Conservation (phyloP, 2,797 vertebrate genomes). For the Parotocinclus haroldoi region DNA sequence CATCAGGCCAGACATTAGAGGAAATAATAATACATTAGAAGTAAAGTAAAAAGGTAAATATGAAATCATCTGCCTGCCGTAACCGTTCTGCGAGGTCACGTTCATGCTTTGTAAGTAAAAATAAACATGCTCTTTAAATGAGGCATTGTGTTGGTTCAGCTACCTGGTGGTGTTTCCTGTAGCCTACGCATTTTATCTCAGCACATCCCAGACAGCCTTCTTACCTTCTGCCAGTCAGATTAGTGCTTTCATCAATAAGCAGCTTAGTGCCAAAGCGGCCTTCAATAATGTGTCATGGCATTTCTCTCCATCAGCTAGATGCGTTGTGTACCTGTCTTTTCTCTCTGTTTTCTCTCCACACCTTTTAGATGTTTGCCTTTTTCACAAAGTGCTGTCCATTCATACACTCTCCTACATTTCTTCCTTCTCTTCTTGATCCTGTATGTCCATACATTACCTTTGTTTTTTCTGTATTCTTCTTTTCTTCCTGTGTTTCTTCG, state of each 20-base stretch:
- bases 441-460: too few relatives aligned
- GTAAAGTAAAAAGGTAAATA: conserved; percentile 57
- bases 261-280: conserved; percentile 77
- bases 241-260: conserved; percentile 83
- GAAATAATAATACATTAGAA: conserved; percentile 55
- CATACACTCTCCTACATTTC: background rate
- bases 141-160: conserved; percentile 68
- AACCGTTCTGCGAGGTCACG: conserved; percentile 59
- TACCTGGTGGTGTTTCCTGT: conserved; percentile 70
- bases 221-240: conserved; percentile 80
- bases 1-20: conserved; percentile 55
- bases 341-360: conserved; percentile 9
- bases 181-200: conserved; percentile 75
- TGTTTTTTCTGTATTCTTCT: too few relatives aligned
- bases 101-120: conserved; percentile 52
- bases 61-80: conserved; percentile 52
- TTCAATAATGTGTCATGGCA: conserved; percentile 73
- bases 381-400: too few relatives aligned
- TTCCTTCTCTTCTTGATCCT: conserved; percentile 36
- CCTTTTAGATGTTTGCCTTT: too few relatives aligned
- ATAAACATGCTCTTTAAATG: conserved; percentile 62
- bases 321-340: conserved; percentile 41
- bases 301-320: conserved; percentile 59
- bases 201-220: conserved; percentile 58
- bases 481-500: too few relatives aligned